Evolutionary conservation across 1,140 invertebrate species (phyloP), one percentile per base, ranked within the genome.

Genomic region (Xylocopa sonorina): DNA sequence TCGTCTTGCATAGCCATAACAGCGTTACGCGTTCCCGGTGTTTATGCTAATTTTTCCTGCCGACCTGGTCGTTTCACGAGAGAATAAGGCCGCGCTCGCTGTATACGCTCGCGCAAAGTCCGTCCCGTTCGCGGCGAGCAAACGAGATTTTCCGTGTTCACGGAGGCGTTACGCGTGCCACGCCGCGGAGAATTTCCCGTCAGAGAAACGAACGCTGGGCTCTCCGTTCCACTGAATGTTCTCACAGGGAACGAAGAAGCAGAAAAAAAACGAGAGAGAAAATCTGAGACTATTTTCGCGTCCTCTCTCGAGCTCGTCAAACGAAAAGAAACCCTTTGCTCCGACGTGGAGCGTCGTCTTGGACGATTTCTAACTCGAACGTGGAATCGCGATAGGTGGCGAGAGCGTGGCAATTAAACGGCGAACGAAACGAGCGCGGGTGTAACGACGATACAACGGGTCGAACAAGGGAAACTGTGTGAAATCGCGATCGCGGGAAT

Each of bases 1-100:
- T n/a, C 43, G 18, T 50, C 21, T 34, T 27, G 51, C 14, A 68
- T 29, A n/a, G 3, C 29, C 63, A 27, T 77, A 68, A 75, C 41
- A 66, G 24, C 6, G 32, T 51, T 55, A 75, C 51, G 41, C 64
- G 74, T 77, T 69, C 43, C 64, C 50, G 41, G 55, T 71, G 78
- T 64, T 85, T 85, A 87, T 85, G 83, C 78, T 83, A 87, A 87
- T 87, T 83, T 68, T 50, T 71, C 67, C 46, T 51, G 53, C 48
- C 50, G 69, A 32, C 69, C 79, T 62, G 75, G 66, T 55, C 67
- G 71, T 87, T 85, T 81, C 76, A 21, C 53, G 68, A 24, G 76
- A 78, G 76, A 85, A 87, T 78, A 81, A 80, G 18, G 43, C 48
- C 32, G 57, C 46, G 27, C 64, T 57, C 72, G 67, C 62, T 51